Evolutionary conservation across 2,797 vertebrate genomes (phyloP), one percentile per base, ranked within the genome.

Genomic region (Hydrolagus colliei): DNA sequence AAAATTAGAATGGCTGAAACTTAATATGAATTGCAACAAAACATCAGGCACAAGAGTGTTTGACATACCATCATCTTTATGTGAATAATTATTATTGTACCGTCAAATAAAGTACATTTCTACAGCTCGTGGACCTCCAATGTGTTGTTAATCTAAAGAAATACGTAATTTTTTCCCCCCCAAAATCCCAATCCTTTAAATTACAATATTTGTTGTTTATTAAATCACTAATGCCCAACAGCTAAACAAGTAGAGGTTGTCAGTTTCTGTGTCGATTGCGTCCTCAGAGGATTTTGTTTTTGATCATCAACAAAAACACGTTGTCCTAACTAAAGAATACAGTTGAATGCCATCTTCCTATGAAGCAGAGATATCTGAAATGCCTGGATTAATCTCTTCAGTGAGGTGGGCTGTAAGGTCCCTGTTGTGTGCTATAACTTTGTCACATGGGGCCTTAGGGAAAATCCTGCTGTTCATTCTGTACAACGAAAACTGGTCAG

Each of bases 251-350:
- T 92, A 91, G 92, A 92, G 93, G 93, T 94, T 93, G 95, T 95
- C 95, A 95, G 94, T 95, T 92, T 88, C 78, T 88, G 88, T 91
- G 87, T 2, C 93, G 95, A 96, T 96, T 95, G 94, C 92, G 87
- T 92, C 93, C 93, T 96, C 93, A 87, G 90, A 95, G 94, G 92
- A 94, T 95, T 93, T 95, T 93, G 93, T 92, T 91, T 88, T 87
- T 91, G 94, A 95, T 95, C 95, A 95, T 95, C 95, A 95, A 95
- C 2, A 95, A 94, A 94, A 95, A 93, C 93, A 92, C 94, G 94
- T 92, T 93, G 93, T 95, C 94, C 93, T 95, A 91, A 93, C 93
- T 93, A 95, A 95, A 95, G 95, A 94, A 95, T 94, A 92, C 86
- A 94, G 94, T 95, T 92, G 92, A 95, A 93, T 90, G 89, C 89